Conservation (phyloP, 2,888 invertebrate species). For the Ochropleura plecta region DNA sequence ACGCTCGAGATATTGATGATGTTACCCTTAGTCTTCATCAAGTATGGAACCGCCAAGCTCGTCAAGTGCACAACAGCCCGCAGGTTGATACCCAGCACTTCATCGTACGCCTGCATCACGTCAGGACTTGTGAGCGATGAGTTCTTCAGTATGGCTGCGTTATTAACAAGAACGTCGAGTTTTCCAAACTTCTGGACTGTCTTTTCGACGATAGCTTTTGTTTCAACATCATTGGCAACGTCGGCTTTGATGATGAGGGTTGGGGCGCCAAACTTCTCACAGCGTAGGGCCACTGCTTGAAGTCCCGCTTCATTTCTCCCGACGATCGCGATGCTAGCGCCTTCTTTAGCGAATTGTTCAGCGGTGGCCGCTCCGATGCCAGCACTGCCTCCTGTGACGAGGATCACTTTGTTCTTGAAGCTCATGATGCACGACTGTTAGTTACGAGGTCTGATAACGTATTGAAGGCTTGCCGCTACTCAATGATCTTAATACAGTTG, state of each 20-base stretch:
- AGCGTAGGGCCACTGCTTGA: constrained; percentile 56
- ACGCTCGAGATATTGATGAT: constrained; percentile 63
- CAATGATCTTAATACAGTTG: constrained; percentile 13
- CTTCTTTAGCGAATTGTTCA: constrained; percentile 67
- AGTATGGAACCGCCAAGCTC: constrained; percentile 63
- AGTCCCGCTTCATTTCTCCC: constrained; percentile 69
- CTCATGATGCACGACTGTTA: constrained; percentile 59
- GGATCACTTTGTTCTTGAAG: constrained; percentile 70
- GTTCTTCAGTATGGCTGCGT: constrained; percentile 65
- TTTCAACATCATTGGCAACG: constrained; percentile 66
- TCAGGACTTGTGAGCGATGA: constrained; percentile 58
- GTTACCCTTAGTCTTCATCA: constrained; percentile 66
- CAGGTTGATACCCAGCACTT: constrained; percentile 64
- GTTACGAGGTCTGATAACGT: not conserved
- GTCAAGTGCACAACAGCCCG: constrained; percentile 65
- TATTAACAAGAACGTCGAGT: constrained; percentile 74
- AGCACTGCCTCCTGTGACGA: constrained; percentile 72
- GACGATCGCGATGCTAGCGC: constrained; percentile 67
- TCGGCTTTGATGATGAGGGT: constrained; percentile 69
- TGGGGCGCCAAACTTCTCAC: constrained; percentile 54
- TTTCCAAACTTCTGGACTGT: constrained; percentile 68
- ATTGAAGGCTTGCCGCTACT: constrained; percentile 7
- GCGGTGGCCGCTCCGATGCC: constrained; percentile 72
- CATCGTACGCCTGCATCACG: constrained; percentile 66
- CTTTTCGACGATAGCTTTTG: constrained; percentile 58